Percentiles rank a stretch among this genome's conserved stretches.
Conservation (phyloP, 2,888 invertebrate species). For the Cephus runcator region DNA sequence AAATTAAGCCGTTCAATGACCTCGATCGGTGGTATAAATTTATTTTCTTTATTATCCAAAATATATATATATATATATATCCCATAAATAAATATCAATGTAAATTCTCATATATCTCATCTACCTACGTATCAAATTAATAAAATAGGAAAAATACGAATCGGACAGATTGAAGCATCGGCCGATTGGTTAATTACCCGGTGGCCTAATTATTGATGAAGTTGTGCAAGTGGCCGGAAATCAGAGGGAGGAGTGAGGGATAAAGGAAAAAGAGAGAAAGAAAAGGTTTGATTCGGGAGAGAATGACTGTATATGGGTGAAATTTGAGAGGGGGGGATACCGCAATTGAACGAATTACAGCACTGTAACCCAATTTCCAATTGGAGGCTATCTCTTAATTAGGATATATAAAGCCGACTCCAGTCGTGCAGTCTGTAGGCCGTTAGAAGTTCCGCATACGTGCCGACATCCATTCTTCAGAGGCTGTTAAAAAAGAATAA, state of each 20-base stretch:
- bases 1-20: not conserved
- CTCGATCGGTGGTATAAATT: not conserved
- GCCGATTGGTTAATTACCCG: not conserved
- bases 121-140: too few species aligned
- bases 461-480: not conserved
- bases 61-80: too few species aligned
- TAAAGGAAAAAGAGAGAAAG: not conserved
- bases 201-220: not conserved
- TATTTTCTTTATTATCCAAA: not conserved
- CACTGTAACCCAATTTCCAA: not conserved
- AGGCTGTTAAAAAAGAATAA: not conserved
- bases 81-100: too few species aligned
- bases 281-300: not conserved
- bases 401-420: not conserved
- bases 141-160: not conserved
- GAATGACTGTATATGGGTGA: not conserved
- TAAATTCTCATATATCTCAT: too few species aligned
- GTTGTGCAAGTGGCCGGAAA: not conserved
- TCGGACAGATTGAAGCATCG: not conserved
- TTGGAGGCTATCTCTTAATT: not conserved
- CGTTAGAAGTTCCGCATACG: not conserved
- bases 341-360: not conserved
- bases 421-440: not conserved
- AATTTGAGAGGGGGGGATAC: not conserved
- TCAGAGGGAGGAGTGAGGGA: not conserved